Percentiles rank a stretch among this genome's conserved stretches.
phyloP scores from a whole-genome alignment of 2,888 invertebrate species.

The Actias luna region DNA sequence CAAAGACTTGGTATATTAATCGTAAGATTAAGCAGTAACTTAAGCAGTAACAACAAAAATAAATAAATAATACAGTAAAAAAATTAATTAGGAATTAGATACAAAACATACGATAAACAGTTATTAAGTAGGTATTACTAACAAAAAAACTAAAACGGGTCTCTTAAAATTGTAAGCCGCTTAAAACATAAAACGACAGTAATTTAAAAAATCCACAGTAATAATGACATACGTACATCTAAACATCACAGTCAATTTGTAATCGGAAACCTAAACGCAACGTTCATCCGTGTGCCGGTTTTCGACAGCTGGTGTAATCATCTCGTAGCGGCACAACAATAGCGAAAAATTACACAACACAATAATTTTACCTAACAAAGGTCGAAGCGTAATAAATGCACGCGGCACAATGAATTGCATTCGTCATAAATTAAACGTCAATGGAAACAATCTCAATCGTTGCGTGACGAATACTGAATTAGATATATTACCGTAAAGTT shows the following conservation, averaged over 20 bases:
- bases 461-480: conserved; percentile 53
- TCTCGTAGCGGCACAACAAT: conserved; percentile 49
- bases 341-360: conserved; percentile 51
- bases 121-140: too few species aligned
- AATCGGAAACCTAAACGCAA: conserved; percentile 10
- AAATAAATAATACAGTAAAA: too few species aligned
- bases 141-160: background rate
- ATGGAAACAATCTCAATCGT: conserved; percentile 48
- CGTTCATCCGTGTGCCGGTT: conserved; percentile 22
- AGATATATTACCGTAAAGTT: conserved; percentile 42
- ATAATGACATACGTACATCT: background rate
- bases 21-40: too few species aligned
- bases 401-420: conserved; percentile 55
- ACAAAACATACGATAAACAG: too few species aligned
- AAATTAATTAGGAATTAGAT: too few species aligned
- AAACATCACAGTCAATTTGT: background rate
- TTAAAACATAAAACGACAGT: background rate
- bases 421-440: conserved; percentile 62
- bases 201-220: background rate
- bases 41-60: too few species aligned
- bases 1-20: too few species aligned
- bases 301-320: conserved; percentile 33
- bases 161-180: background rate
- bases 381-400: conserved; percentile 53
- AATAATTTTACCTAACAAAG: conserved; percentile 68